phyloP scores from a whole-genome alignment of 2,113 vertebrate species.

The Aythya baeri region DNA sequence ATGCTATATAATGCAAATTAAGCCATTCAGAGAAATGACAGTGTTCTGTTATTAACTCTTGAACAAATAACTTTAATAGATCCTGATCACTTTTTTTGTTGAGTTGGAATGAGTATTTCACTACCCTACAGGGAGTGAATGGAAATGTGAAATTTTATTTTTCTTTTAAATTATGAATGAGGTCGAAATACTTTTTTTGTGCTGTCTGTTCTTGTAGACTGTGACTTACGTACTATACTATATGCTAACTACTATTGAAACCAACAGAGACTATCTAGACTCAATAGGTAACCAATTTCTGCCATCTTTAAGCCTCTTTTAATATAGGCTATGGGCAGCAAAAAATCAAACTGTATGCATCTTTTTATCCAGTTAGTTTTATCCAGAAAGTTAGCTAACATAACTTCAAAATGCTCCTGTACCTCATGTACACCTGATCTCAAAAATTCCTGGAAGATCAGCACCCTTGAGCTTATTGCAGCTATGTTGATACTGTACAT shows the following conservation, averaged over 20 bases:
- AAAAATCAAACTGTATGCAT: neutral
- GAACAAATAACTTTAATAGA: neutral
- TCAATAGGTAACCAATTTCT: neutral
- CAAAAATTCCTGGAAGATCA: neutral
- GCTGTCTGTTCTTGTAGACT: neutral
- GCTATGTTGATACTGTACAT: fast-evolving
- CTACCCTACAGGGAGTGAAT: neutral
- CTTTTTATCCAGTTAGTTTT: neutral
- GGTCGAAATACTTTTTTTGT: neutral
- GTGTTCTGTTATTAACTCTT: neutral
- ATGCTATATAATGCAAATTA: neutral
- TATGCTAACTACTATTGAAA: neutral
- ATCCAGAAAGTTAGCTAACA: neutral
- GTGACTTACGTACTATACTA: neutral
- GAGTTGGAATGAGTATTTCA: neutral
- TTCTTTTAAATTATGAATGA: neutral
- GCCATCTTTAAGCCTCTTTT: neutral
- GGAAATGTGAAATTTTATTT: neutral
- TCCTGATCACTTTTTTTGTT: neutral
- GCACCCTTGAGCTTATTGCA: neutral
- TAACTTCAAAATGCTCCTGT: neutral
- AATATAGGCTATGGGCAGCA: neutral
- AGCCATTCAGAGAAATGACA: neutral
- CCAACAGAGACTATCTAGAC: neutral
- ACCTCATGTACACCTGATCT: neutral